Percentiles rank a stretch among this genome's conserved stretches.
Conservation (phyloP, 2,888 invertebrate species). For the Drosophila ustulata region DNA sequence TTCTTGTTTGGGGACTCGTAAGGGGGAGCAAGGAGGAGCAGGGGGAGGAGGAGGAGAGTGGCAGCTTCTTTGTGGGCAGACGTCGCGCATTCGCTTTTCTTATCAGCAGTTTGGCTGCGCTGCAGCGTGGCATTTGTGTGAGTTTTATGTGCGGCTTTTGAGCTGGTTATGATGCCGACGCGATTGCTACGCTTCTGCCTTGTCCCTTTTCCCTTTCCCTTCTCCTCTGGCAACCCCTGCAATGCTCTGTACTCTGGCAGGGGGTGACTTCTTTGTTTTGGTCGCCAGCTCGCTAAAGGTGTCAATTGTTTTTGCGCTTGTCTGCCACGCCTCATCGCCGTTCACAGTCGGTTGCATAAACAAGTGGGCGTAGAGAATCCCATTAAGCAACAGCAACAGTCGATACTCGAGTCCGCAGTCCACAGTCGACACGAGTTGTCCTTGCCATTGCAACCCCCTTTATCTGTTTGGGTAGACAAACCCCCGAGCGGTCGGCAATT, state of each 20-base stretch:
- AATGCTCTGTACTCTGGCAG: not conserved
- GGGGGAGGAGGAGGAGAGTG: slow-evolving; percentile 7
- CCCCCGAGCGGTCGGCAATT: slow-evolving; percentile 70
- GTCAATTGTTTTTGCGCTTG: slow-evolving; percentile 67
- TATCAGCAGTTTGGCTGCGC: slow-evolving; percentile 74
- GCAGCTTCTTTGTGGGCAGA: slow-evolving; percentile 52
- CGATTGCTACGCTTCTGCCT: slow-evolving; percentile 51
- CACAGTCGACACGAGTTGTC: slow-evolving; percentile 5
- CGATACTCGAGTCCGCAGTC: slow-evolving; percentile 9
- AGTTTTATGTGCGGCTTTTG: slow-evolving; percentile 77
- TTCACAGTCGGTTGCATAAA: slow-evolving; percentile 81
- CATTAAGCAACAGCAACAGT: slow-evolving; percentile 51
- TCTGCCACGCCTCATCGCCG: slow-evolving; percentile 62
- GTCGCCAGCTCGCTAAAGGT: slow-evolving; percentile 54
- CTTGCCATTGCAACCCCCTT: slow-evolving; percentile 13
- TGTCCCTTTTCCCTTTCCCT: not conserved
- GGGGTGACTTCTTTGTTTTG: slow-evolving; percentile 66
- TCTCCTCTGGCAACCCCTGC: not conserved
- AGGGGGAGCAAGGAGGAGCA: not conserved
- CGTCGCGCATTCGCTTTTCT: slow-evolving; percentile 62
- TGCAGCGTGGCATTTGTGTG: slow-evolving; percentile 79
- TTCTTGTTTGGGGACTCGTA: slow-evolving; percentile 1
- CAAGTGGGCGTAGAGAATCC: slow-evolving; percentile 84
- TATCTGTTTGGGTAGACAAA: slow-evolving; percentile 25
- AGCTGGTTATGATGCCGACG: slow-evolving; percentile 75